Evolutionary conservation across 2,888 invertebrate species (phyloP), one percentile per base, ranked within the genome.

Genomic region (Phania funesta): DNA sequence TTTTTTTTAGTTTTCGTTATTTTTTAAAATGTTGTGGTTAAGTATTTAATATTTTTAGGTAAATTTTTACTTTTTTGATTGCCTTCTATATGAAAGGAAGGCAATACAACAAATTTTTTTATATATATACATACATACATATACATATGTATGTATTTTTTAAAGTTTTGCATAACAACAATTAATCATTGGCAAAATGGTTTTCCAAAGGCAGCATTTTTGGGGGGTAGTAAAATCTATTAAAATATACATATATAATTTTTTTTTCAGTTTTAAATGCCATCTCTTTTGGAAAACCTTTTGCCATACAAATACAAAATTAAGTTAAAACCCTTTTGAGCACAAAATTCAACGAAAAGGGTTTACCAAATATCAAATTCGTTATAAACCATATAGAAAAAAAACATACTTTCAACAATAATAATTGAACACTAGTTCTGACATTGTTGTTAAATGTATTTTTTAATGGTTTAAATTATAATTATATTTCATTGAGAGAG

Each of bases 281-380:
- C 52, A 44, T 73, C 13, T 38, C 67, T 73, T 81, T 77, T 9
- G 29, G 73, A 77, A 81, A 81, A 81, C 76, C 76, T 60, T 65
- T 60, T 62, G 80, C 80, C 71, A 16, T 64, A 76, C 60, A 81
- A 80, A 75, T 67, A 74, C 54, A 80, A 75, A 56, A 52, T 18
- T 67, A 44, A 11, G 20, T 60, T 11, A 64, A 58, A 68, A 48
- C 60, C 35, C 71, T 35, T 24, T 52, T 29, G 22, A 16, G 32
- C 16, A 16, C 1, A 6, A 58, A 71, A 26, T 48, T 62, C 16
- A 44, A n/a, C 9, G 38, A 16, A 16, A 29, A 52, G 56, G 71
- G 22, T 71, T 64, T 52, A 35, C 18, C 22, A 60, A 77, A 18
- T 70, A 77, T 54, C 68, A 70, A 70, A 54, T 38, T 48, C 22